Base-by-base conservation (phyloP, 2,113 vertebrate genomes). In the Plecotus auritus region DNA sequence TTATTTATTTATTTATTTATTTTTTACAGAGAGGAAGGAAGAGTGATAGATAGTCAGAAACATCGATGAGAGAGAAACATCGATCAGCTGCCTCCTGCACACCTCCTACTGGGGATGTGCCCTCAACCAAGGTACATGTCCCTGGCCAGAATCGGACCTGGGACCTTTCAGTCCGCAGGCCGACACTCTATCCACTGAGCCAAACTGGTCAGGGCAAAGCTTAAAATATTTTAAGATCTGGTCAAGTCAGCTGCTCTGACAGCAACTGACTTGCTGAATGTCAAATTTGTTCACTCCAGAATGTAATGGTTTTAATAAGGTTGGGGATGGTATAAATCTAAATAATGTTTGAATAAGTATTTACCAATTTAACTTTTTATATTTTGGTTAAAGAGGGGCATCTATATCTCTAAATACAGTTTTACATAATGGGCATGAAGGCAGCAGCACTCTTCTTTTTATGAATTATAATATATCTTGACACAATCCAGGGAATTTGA, bases 291-390 rank as follows among this genome's bases (percentile, higher is more conserved):
- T 96, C 80, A 95, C 32, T 95, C 74, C 22, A 49, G 76, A 94
- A 96, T 96, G 91, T 97, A 95, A 97, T 90, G 89, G 20, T 91
- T 96, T 96, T 97, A 95, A 96, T 96, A 96, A 97, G 91, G 74
- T 93, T 95, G 56, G 76, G n/a, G 56, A 91, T 91, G 40, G 91
- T 91, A 95, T 96, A 95, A 97, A 97, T 95, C 85, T 95, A 93
- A 97, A 92, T 88, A 97, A 95, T 96, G 87, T 82, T 95, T 98
- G 96, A 98, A 88, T 96, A 97, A 93, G 95, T 96, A 97, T 97
- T 98, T 98, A 98, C 94, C 97, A 98, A 97, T 96, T 97, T 96
- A 95, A 95, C 92, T 93, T 95, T 95, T 96, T 97, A 94, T 97
- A 95, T 92, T 97, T 98, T 94, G 90, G 66, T 94, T 96, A 89